Base-by-base conservation (phyloP, 35 echinoderm and acorn worm genomes). In the Apostichopus parvimensis region DNA sequence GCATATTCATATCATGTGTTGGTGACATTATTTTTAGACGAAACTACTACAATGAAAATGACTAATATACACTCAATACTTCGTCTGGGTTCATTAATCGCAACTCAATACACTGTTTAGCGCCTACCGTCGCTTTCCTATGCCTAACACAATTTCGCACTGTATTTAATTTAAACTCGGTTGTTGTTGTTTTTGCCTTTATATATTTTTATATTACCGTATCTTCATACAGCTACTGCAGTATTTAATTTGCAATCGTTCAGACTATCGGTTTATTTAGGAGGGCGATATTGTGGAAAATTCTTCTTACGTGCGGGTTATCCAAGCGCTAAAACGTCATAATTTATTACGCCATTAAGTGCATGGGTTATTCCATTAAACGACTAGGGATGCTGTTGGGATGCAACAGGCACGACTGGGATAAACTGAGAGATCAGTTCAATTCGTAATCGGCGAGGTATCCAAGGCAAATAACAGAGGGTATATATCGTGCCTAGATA, bases 271-370 rank as follows among this genome's bases (percentile, higher is more conserved):
- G 54, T 58, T 22, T 84, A 56, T 14, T 18, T 9, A 22, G 81
- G 81, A 84, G 81, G 81, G 81, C 81, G 81, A 84, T 84, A 84
- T 84, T 58, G 57, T 58, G 9, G 81, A 84, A 84, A 84, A 5
- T 84, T 55, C 57, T 84, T 53, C 56, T 54, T 23, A 23, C 52
- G 56, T 84, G n/a, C 14, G 71, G n/a, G n/a, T 25, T 58, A 58
- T 59, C 58, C 14, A 21, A 15, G 17, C 55, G 81, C 17, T 59
- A 84, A 22, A 83, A 6, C 54, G 57, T 84, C 81, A 84, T 84
- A 84, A 84, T 84, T 84, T 84, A 84, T 84, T 84, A 84, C 55
- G 57, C 54, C 17, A 84, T 84, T 84, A 84, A 58, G 81, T 84
- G 57, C 55, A 59, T 58, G 55, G 81, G 17, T 58, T 60, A 84